Base-by-base conservation (phyloP, 2,888 invertebrate species). In the Danaus chrysippus region DNA sequence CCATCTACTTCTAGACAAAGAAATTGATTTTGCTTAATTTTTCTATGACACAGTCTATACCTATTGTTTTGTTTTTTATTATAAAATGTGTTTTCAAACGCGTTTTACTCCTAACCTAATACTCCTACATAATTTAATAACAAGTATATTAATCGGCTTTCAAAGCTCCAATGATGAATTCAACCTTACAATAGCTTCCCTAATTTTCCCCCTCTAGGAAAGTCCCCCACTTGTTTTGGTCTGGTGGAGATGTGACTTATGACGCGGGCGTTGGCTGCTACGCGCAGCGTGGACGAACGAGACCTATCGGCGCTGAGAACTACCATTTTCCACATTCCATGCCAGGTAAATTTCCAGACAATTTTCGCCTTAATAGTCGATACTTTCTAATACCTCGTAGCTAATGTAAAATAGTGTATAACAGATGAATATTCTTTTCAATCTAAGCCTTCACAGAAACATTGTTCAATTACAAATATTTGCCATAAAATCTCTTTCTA, bases 211-310 rank as follows among this genome's bases (percentile, higher is more conserved):
- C 58, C 49, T 34, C 0, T 67, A 90, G 89, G 61, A 89, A 88
- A 71, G 84, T 87, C 0, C 84, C 87, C 0, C 67, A 73, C 1
- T 68, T 87, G 42, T 87, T 77, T 71, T 88, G 88, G 86, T 77
- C 80, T 19, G 88, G 87, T 0, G 88, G 88, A 0, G 88, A 89
- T 63, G 88, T 89, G 41, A 73, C 79, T 1, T 68, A 74, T 66
- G 73, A 88, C 75, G 84, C 81, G 52, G 88, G 88, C 0, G 84
- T 79, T 64, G 88, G 88, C 0, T 89, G 88, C 70, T 89, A 87
- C 76, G 81, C 83, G 12, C 86, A 87, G 70, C 71, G 70, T 1
- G 84, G 82, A 0, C 73, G 81, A 0, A n/a, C 13, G 0, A 56
- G 59, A 5, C 88, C 88, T 6, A 80, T 87, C 17, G 78, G 78